Conservation (phyloP, 2,888 invertebrate genomes). For the Chrysopilus asiliformis region DNA sequence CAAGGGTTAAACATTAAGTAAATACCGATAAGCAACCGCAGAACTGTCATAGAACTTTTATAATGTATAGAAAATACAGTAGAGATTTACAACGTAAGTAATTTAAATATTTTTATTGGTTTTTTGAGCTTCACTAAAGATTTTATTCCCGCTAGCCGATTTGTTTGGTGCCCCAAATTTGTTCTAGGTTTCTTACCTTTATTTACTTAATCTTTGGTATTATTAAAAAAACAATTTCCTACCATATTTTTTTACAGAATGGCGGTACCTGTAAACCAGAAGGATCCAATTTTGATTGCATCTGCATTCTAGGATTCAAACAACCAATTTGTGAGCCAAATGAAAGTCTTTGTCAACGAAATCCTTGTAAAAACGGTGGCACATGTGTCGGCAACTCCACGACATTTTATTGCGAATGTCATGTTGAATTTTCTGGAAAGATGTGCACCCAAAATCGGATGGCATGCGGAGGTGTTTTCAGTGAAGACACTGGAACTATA, state of each 20-base stretch:
- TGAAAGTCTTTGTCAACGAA: constrained; percentile 48
- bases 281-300: constrained; percentile 21
- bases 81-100: too few relatives aligned
- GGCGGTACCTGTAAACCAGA: constrained; percentile 35
- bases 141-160: too few relatives aligned
- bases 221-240: neutral
- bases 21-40: too few relatives aligned
- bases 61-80: too few relatives aligned
- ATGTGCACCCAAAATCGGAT: constrained; percentile 45
- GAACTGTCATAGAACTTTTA: too few relatives aligned
- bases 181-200: too few relatives aligned
- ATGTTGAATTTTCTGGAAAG: constrained; percentile 48
- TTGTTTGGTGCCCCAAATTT: too few relatives aligned
- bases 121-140: too few relatives aligned
- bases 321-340: constrained; percentile 48
- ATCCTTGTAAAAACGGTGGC: constrained; percentile 74
- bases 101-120: too few relatives aligned
- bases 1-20: too few relatives aligned
- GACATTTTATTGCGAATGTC: constrained; percentile 50
- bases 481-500: constrained; percentile 42
- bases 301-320: constrained; percentile 25
- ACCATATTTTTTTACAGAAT: constrained; percentile 39
- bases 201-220: too few relatives aligned
- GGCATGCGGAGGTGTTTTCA: constrained; percentile 47
- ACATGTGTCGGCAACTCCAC: constrained; percentile 40